These are phyloP conservation scores for Tangara arthus DNA, from an alignment of 2,797 vertebrate genomes.

Conservation along the genomic window DNA sequence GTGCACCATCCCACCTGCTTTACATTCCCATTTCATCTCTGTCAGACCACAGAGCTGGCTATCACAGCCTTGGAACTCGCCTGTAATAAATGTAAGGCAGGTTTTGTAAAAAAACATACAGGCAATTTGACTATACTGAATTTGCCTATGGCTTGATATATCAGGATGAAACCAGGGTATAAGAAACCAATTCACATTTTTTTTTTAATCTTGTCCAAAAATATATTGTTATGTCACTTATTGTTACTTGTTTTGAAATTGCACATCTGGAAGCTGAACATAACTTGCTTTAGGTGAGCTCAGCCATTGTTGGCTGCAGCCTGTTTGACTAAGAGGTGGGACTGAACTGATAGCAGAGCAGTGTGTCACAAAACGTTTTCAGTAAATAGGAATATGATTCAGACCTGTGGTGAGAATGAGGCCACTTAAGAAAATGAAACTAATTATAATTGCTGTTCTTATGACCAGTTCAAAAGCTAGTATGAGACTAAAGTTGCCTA, in stretches of 20 bases:
- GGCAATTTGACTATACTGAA: neutral
- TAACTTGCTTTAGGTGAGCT: neutral
- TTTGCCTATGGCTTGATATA: neutral
- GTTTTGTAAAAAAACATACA: accelerated
- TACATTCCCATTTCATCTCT: neutral
- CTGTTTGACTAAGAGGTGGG: neutral
- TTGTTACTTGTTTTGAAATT: neutral
- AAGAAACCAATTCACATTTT: neutral
- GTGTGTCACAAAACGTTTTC: neutral
- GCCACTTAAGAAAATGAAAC: neutral
- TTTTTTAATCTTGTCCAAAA: neutral
- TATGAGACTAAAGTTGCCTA: neutral
- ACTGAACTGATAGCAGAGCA: neutral
- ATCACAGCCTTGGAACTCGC: neutral
- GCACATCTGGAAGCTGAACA: neutral
- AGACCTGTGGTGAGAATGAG: neutral
- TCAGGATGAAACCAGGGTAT: neutral
- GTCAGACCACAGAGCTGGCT: neutral
- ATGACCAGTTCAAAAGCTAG: neutral
- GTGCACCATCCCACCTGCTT: neutral
- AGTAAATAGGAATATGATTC: neutral
- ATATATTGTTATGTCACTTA: neutral
- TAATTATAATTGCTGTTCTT: neutral
- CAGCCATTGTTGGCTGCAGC: neutral
- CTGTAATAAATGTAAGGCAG: neutral